These are phyloP conservation scores for Thunnus thynnus DNA, from an alignment of 2,113 vertebrate species.

Conservation along the genomic window DNA sequence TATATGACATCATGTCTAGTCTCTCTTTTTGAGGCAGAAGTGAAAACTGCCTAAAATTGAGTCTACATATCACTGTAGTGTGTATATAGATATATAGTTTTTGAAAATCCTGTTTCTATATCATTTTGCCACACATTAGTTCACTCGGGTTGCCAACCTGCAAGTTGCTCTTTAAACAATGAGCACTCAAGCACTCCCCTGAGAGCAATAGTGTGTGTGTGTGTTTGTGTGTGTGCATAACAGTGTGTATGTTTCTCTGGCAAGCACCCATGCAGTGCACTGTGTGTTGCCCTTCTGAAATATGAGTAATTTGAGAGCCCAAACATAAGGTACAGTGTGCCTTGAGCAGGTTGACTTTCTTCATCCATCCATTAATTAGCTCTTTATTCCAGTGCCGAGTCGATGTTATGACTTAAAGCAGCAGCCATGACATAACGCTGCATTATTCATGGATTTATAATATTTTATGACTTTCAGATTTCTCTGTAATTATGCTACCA, in stretches of 20 bases:
- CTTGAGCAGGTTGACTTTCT: constrained; percentile 54
- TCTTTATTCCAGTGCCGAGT: constrained; percentile 34
- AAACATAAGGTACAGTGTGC: constrained; percentile 52
- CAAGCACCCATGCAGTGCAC: constrained; percentile 20
- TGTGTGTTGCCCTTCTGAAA: constrained; percentile 39
- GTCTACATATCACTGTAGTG: too few relatives aligned
- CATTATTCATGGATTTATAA: constrained; percentile 53
- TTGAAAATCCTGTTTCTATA: too few relatives aligned
- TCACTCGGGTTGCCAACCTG: too few relatives aligned
- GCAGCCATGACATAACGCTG: constrained; percentile 18
- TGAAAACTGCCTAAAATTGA: too few relatives aligned
- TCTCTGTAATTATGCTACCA: constrained; percentile 44
- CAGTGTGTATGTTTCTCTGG: neutral
- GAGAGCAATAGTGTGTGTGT: constrained; percentile 25
- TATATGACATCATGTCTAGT: too few relatives aligned
- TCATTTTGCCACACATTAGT: too few relatives aligned
- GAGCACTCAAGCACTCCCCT: constrained; percentile 1
- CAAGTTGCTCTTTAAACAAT: constrained; percentile 7
- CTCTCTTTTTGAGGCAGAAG: too few relatives aligned
- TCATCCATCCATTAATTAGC: constrained; percentile 58
- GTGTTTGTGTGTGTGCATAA: neutral
- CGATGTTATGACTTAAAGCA: constrained; percentile 42
- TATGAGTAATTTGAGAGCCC: constrained; percentile 47
- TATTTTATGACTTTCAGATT: constrained; percentile 55
- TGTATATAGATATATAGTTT: too few relatives aligned